Evolutionary conservation across 2,113 vertebrate species (phyloP), one percentile per base, ranked within the genome.

Genomic region (Sciurus niger): DNA sequence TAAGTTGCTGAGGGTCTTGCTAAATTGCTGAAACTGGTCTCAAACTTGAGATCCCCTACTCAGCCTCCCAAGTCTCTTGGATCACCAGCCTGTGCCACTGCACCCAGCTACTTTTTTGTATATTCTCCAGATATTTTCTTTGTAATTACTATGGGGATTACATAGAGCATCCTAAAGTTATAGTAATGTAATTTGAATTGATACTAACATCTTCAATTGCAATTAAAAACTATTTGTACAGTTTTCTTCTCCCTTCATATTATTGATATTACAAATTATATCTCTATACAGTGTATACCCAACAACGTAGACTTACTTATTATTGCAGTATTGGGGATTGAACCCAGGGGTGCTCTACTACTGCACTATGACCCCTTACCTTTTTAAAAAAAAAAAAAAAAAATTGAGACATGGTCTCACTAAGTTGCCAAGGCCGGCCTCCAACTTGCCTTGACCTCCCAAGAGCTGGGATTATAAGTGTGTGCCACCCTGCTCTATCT

Each of bases 221-320:
- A 63, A 28, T 63, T 25, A 63, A 63, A 63, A 63, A 63, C 8
- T 74, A 28, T 8, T 65, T 32, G 17, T 74, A 60, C 4, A 55
- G 37, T 84, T 89, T 25, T 78, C 76, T 84, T 25, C 58, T 24
- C 25, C 11, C 11, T 78, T 70, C 78, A 89, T 63, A 46, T 67
- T 86, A 51, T 65, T 94, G 51, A 65, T 78, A 37, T 78, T 51
- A 78, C 60, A 95, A 46, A 84, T 90, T 46, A 68, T 20, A 77
- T 20, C 18, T 58, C 65, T 58, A 46, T 80, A 72, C 18, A n/a
- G 79, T 87, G 16, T 48, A 1, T 90, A 63, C 9, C 63, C 17
- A 87, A 63, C 24, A 60, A 60, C 9, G 25, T 28, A 24, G 25
- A 63, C 10, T 63, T 24, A 63, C 25, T 60, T 60, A 55, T 55